These are phyloP conservation scores for Ormyrus labotus DNA, from an alignment of 2,888 invertebrate species.

Conservation along the genomic window DNA sequence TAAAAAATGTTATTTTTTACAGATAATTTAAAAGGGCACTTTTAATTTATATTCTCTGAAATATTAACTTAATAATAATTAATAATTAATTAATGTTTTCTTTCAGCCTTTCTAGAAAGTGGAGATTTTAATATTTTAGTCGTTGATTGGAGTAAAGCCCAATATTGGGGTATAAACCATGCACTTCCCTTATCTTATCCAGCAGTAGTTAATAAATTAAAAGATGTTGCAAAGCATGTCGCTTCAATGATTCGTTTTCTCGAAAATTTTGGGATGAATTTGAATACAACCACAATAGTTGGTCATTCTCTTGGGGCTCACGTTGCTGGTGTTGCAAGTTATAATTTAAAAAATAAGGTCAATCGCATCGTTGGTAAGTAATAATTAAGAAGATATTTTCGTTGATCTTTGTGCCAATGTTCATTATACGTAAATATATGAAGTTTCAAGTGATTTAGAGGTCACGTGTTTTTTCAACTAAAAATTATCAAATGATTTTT, in stretches of 20 bases:
- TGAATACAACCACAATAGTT: slow-evolving; percentile 57
- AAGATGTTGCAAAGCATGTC: slow-evolving; percentile 58
- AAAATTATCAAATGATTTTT: slow-evolving; percentile 16
- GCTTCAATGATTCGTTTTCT: slow-evolving; percentile 64
- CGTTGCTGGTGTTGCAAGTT: slow-evolving; percentile 62
- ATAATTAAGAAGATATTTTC: background rate
- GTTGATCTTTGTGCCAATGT: too few species aligned
- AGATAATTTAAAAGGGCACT: too few species aligned
- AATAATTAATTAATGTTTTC: background rate
- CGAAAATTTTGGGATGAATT: slow-evolving; percentile 57
- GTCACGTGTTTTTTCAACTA: background rate
- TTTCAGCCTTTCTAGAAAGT: slow-evolving; percentile 56
- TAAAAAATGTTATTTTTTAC: too few species aligned
- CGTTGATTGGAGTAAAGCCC: slow-evolving; percentile 63
- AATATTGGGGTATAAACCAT: background rate
- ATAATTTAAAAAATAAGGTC: slow-evolving; percentile 55
- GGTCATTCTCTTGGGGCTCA: slow-evolving; percentile 69
- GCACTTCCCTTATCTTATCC: slow-evolving; percentile 56
- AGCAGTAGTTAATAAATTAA: slow-evolving; percentile 59
- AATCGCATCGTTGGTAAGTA: slow-evolving; percentile 62
- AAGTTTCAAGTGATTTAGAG: too few species aligned
- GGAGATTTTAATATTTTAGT: slow-evolving; percentile 65
- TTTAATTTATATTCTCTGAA: too few species aligned
- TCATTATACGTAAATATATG: too few species aligned
- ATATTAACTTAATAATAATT: background rate